Evolutionary conservation across 2,113 vertebrate species (phyloP), one percentile per base, ranked within the genome.

Genomic region (Pachypanchax playfairii): DNA sequence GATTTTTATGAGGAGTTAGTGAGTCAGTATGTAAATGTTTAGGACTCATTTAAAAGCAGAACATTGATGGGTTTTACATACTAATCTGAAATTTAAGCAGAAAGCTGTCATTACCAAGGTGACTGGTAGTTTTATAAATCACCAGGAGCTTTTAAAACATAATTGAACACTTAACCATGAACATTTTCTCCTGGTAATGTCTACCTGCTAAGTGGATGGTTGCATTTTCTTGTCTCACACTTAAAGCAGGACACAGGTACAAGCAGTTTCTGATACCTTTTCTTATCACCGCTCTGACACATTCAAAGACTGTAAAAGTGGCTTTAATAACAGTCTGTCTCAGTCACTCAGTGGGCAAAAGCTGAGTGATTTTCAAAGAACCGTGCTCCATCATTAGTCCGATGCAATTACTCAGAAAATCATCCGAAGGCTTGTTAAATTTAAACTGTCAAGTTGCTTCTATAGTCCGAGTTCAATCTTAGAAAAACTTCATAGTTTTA

Each of bases 361-460:
- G 53, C 46, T n/a, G 52, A 61, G 53, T 31, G 48, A 26, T 64
- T 66, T 75, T 33, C 41, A 71, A 18, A 57, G 17, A 38, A 65
- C 55, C 63, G 36, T 10, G 53, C 52, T 57, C 53, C 50, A 55
- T 75, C 65, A 70, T 64, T 50, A 59, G 18, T 26, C 54, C 26
- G 5, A 21, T 18, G 36, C 35, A 38, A 67, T 48, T 21, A 72
- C 51, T 33, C 38, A 15, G 15, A 49, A 35, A 73, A 60, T 26
- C 26, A 50, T 6, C 25, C n/a, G 15, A 13, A 18, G 7, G n/a
- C 20, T 43, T 43, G 35, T 53, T 33, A 22, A 38, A 0, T 42
- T 49, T 17, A 47, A 61, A 25, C 8, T 43, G 13, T 10, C 10
- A 11, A 24, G 0, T 41, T 2, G 5, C 12, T 14, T 18, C 3